These are phyloP conservation scores for Cinclus mexicanus DNA, from an alignment of 2,113 vertebrate genomes.

Conservation along the genomic window DNA sequence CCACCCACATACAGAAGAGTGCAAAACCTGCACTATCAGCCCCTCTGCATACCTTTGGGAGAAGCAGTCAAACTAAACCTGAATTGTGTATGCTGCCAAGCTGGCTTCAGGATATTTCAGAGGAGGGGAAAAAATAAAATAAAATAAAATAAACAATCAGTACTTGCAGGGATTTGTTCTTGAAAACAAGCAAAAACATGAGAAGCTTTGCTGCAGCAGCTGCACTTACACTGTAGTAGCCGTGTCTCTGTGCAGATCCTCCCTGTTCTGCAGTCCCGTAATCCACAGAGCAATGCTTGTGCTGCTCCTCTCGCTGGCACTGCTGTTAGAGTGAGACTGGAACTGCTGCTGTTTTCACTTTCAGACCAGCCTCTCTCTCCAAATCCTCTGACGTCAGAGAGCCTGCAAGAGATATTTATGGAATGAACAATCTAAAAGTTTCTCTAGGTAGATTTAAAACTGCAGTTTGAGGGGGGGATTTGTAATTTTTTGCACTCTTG, in stretches of 20 bases:
- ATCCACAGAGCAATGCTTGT: constrained; percentile 37
- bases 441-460: constrained; percentile 65
- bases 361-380: constrained; percentile 57
- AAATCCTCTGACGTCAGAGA: constrained; percentile 75
- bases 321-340: neutral
- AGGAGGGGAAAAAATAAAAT: neutral
- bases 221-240: constrained; percentile 59
- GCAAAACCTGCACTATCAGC: neutral
- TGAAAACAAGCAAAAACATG: neutral
- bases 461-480: neutral
- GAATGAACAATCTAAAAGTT: constrained; percentile 57
- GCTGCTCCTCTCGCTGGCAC: constrained; percentile 5
- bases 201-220: neutral
- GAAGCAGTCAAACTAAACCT: constrained; percentile 21
- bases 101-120: neutral
- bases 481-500: constrained; percentile 57
- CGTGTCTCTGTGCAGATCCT: neutral
- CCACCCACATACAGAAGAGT: neutral
- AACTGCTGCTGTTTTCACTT: constrained; percentile 68
- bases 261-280: constrained; percentile 36
- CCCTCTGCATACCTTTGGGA: constrained; percentile 6
- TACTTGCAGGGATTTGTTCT: neutral
- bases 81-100: neutral
- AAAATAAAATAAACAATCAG: neutral
- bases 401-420: constrained; percentile 73